Conservation (phyloP, 2,113 vertebrate genomes). For the Chrysemys picta region DNA sequence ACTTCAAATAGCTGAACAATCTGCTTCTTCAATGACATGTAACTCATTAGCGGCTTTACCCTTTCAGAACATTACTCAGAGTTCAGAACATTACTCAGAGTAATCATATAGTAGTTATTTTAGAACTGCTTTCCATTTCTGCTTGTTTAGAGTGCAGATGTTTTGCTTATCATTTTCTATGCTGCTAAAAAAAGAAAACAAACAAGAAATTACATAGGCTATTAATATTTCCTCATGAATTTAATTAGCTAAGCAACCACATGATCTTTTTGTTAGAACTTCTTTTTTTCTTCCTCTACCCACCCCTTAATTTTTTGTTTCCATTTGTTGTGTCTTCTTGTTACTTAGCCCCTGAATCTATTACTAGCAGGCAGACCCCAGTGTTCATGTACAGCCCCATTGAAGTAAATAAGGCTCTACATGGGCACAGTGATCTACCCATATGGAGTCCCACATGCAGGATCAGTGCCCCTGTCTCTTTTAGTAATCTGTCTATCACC, state of each 20-base stretch:
- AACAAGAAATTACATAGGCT: not conserved
- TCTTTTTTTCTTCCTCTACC: not conserved
- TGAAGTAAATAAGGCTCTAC: not conserved
- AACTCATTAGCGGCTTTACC: not conserved
- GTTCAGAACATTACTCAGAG: not conserved
- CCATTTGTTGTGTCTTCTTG: not conserved
- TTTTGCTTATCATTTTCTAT: not conserved
- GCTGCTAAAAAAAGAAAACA: not conserved
- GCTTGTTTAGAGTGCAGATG: not conserved
- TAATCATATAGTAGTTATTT: not conserved
- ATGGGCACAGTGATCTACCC: not conserved
- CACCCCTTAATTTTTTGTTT: fast-evolving
- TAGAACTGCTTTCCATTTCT: not conserved
- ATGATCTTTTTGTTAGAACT: not conserved
- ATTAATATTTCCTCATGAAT: not conserved
- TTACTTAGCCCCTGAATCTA: not conserved
- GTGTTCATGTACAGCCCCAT: not conserved
- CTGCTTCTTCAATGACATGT: not conserved
- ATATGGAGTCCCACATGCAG: not conserved
- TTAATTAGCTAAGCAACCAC: not conserved
- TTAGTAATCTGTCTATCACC: not conserved
- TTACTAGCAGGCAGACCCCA: not conserved
- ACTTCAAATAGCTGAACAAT: not conserved
- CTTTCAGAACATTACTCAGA: not conserved
- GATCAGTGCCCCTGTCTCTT: not conserved